Base-by-base conservation (phyloP, 1,140 invertebrate species). In the Atopsyche davidsoni region DNA sequence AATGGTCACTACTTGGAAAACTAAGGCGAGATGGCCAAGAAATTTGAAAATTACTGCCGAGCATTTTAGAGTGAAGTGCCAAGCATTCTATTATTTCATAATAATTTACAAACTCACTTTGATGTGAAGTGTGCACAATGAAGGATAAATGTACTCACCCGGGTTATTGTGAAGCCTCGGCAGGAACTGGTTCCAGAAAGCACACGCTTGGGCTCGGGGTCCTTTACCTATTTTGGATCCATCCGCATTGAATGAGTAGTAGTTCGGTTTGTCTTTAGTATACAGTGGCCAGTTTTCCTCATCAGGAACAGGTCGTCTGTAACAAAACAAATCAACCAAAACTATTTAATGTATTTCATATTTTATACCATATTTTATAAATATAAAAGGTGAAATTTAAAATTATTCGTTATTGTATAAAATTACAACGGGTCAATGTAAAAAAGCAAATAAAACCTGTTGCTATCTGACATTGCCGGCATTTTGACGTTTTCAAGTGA, bases 101-200 rank as follows among this genome's bases (percentile, higher is more conserved):
- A n/a, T n/a, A n/a, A n/a, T n/a, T n/a, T n/a, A n/a, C n/a, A n/a
- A n/a, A n/a, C n/a, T n/a, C n/a, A n/a, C n/a, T n/a, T n/a, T 78
- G 75, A 21, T 75, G 69, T 51, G 75, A 60, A 45, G 68, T 65
- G 60, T 79, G 78, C 80, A 72, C 46, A 68, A 69, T 25, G n/a
- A n/a, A 42, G 25, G 25, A 40, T 13, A 16, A 35, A 46, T 46
- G 57, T 55, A 66, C 67, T 62, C 73, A 84, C 82, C 82, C 76
- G 81, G 75, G 70, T 80, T 75, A 70, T 81, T 83, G 66, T 80
- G 80, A 51, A 92, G 79, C 67, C 84, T 82, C 36, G 92, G 92
- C 62, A 96, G 77, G 69, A 96, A 93, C 49, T 92, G 81, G 62
- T 93, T 93, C 94, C 94, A 97, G 71, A 97, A 97, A 34, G 90